These are phyloP conservation scores for Nezara viridula DNA, from an alignment of 2,888 invertebrate genomes.

Conservation along the genomic window DNA sequence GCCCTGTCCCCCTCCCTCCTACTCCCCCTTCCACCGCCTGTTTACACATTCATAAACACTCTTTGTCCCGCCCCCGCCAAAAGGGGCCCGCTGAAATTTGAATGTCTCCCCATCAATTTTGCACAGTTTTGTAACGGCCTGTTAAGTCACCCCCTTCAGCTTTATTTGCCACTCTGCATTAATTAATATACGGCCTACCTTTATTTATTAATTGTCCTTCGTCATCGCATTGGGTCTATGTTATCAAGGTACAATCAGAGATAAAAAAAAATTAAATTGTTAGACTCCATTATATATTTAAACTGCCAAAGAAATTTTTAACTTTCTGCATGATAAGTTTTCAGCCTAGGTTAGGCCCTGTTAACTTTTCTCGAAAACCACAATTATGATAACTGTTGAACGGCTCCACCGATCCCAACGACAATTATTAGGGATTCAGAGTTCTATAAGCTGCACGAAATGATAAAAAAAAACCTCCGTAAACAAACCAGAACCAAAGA, in stretches of 20 bases:
- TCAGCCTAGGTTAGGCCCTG: too few relatives aligned
- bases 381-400: too few relatives aligned
- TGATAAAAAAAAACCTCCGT: too few relatives aligned
- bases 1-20: not conserved
- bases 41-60: conserved; percentile 51
- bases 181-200: conserved; percentile 31
- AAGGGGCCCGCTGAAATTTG: conserved; percentile 49
- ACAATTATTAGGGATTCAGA: too few relatives aligned
- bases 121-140: conserved; percentile 53
- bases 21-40: not conserved
- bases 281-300: not conserved
- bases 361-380: too few relatives aligned
- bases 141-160: conserved; percentile 54
- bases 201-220: conserved; percentile 38
- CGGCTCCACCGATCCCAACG: too few relatives aligned
- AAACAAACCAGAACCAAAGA: too few relatives aligned
- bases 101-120: conserved; percentile 52
- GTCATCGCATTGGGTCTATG: not conserved
- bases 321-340: too few relatives aligned
- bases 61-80: conserved; percentile 49
- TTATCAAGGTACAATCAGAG: not conserved
- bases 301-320: not conserved
- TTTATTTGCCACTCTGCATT: conserved; percentile 49
- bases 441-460: too few relatives aligned
- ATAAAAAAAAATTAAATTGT: not conserved